Base-by-base conservation (phyloP, 2,113 vertebrate genomes). In the Nannospalax galili region DNA sequence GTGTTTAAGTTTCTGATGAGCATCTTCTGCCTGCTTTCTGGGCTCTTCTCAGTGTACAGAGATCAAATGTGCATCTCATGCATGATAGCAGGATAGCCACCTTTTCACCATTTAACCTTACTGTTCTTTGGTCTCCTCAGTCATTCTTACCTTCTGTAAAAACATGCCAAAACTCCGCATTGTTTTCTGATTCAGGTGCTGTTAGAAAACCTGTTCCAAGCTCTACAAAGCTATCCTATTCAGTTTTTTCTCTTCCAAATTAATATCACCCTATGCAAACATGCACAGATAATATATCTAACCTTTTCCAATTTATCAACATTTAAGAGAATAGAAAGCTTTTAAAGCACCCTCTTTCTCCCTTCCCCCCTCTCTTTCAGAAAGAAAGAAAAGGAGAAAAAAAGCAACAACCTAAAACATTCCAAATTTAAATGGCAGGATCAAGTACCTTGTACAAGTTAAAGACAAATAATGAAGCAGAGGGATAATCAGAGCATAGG, bases 261-360 rank as follows among this genome's bases (percentile, higher is more conserved):
- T 85, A 85, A 14, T 4, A 56, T 40, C 52, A 64, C 32, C 28
- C 0, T 17, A 45, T 45, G 74, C 65, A 40, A 88, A 5, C 73
- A 86, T 70, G 20, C 84, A 88, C 45, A 65, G 64, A 65, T 28
- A 81, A 85, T 92, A 9, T 0, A 3, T 56, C n/a, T 0, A n/a
- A 87, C 58, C 42, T 84, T 40, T 75, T 89, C 78, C 77, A 92
- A 64, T 1, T n/a, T 12, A 90, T 84, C 40, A 95, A 0, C 8
- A 91, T 91, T 94, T 69, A 48, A 67, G n/a, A 45, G 92, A 97
- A 94, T 52, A 64, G 89, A 93, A 81, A 28, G 6, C 2, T 14
- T 87, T 62, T 15, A 84, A 48, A 88, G 5, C 78, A 64, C 35
- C 90, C 65, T 62, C 11, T 20, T 10, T 60, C 5, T 32, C 24